Percentiles rank a stretch among this genome's conserved stretches.
Evolutionary conservation across 1,140 invertebrate species (phyloP).

Genomic region (Lanistes nyassanus): DNA sequence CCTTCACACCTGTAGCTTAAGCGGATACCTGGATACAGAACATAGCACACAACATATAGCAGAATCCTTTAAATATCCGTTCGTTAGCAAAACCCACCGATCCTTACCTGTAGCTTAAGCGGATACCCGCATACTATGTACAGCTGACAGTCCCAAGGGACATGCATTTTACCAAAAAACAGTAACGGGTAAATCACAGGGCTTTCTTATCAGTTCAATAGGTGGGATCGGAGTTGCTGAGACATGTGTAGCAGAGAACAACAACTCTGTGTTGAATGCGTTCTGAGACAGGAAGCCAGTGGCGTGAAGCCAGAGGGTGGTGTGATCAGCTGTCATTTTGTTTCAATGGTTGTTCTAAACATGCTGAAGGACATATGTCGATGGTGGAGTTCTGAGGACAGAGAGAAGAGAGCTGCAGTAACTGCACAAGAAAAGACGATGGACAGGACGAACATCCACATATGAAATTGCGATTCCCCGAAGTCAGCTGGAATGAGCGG

Average conservation of each 20-base stretch:
- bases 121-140: neutral
- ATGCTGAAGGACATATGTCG: too few species aligned
- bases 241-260: too few species aligned
- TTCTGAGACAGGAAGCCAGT: neutral
- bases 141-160: neutral
- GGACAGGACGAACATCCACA: too few species aligned
- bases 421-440: too few species aligned
- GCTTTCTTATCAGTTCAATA: neutral
- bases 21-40: conserved; percentile 3
- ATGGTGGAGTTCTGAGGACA: too few species aligned
- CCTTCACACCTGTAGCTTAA: conserved; percentile 19
- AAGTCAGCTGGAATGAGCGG: too few species aligned
- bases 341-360: too few species aligned
- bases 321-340: too few species aligned
- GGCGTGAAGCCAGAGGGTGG: neutral
- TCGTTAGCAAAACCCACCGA: conserved; percentile 9
- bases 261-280: too few species aligned
- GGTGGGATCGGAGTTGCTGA: too few species aligned
- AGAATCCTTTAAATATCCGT: neutral
- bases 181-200: neutral
- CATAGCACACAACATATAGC: neutral
- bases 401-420: too few species aligned
- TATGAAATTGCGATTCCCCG: too few species aligned
- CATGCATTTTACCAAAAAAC: neutral
- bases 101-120: conserved; percentile 13